phyloP scores from a whole-genome alignment of 2,113 vertebrate species.

The Phrynocephalus versicolor region DNA sequence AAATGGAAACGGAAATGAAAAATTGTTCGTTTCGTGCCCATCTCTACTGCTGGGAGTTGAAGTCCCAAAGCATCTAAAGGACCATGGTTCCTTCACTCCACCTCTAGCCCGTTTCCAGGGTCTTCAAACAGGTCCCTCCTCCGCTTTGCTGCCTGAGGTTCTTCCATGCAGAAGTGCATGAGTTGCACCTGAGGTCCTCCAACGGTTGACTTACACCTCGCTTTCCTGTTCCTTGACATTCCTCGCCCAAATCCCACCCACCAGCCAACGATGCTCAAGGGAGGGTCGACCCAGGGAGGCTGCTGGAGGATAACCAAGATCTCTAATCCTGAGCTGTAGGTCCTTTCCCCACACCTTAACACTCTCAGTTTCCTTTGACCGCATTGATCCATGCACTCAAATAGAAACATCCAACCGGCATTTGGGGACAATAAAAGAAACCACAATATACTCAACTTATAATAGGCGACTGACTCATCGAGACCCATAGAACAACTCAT shows the following conservation, averaged over 20 bases:
- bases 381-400: not conserved
- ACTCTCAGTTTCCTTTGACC: no score
- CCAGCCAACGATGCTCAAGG: not conserved
- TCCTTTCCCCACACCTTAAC: not conserved
- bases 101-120: no score
- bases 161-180: no score
- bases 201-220: no score
- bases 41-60: not conserved
- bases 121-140: no score
- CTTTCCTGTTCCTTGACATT: not conserved
- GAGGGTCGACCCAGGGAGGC: no score
- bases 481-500: not conserved
- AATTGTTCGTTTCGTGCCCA: no score
- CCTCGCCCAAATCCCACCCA: not conserved
- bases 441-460: not conserved
- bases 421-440: not conserved
- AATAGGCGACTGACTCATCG: conserved; percentile 40
- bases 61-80: not conserved
- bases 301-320: no score
- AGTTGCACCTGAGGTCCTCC: no score
- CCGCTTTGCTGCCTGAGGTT: no score
- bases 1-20: no score
- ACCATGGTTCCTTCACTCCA: not conserved
- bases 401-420: not conserved
- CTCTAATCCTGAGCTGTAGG: not conserved